Evolutionary conservation across 53 echinoderm and acorn worm genomes (phyloP), one percentile per base, ranked within the genome.

Genomic region (Glandiceps talaboti): DNA sequence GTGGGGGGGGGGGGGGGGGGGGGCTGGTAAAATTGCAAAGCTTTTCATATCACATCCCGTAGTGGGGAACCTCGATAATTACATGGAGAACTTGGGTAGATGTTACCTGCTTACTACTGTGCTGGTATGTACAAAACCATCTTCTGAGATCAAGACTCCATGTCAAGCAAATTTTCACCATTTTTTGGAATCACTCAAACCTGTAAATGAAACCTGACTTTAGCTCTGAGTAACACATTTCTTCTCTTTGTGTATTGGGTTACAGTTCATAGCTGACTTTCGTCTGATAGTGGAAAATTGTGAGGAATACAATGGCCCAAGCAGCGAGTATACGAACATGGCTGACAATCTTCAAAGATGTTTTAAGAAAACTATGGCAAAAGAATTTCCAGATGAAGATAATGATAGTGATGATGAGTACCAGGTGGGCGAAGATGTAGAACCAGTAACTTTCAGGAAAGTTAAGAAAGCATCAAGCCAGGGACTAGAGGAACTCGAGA

Each of bases 261-360:
- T 73, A 78, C 81, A 97, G 97, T 97, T 97, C 91, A 91, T 86
- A 64, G 79, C 77, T 80, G 97, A 97, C 73, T 85, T 97, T 89
- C 87, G 93, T 78, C 82, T 89, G 30, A 89, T 97, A 29, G 92
- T 97, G 72, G 87, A 91, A 79, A 97, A 97, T 73, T 97, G 97
- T 80, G 83, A 93, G 45, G 91, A 93, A 33, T 97, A 93, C 86
- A 96, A 97, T 77, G 97, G 97, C 14, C 84, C 91, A 27, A 91
- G 89, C 73, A 97, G 88, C 87, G 97, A 97, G 76, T 97, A 97
- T 79, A 93, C 93, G 0, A 29, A 93, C 82, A 97, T 97, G 97
- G 93, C 93, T 30, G 88, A 87, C 30, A 93, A 89, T 27, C 82
- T 97, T 25, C 89, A 91, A 75, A 82, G 31, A 27, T 31, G 31